These are phyloP conservation scores for Pristionchus japonicus DNA, from an alignment of 2,888 invertebrate genomes.

Conservation along the genomic window DNA sequence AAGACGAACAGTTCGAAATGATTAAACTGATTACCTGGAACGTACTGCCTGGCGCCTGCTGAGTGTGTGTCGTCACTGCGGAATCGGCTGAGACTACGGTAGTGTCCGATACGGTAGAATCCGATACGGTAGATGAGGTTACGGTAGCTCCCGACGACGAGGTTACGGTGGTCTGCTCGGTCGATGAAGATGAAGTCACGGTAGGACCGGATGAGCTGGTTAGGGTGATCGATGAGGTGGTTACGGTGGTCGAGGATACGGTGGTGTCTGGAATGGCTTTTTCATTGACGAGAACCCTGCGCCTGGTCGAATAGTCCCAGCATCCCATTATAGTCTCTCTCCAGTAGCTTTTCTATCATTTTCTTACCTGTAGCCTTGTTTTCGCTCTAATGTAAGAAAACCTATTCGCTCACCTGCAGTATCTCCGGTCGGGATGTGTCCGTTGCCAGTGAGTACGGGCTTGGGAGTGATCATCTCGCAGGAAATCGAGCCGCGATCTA, in stretches of 20 bases:
- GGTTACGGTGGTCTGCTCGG: not conserved
- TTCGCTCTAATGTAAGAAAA: too few species aligned
- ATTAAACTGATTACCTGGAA: not conserved
- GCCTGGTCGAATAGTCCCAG: too few species aligned
- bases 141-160: not conserved
- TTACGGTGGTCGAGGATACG: too few species aligned
- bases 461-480: conserved; percentile 20
- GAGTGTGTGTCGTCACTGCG: not conserved
- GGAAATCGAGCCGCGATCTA: conserved; percentile 23
- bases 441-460: conserved; percentile 17
- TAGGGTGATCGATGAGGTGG: not conserved
- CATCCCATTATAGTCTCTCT: too few species aligned
- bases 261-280: too few species aligned
- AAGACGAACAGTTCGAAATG: too few species aligned
- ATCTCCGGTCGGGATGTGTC: not conserved
- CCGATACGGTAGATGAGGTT: not conserved
- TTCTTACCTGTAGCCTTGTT: too few species aligned
- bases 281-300: too few species aligned
- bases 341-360: too few species aligned
- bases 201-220: not conserved
- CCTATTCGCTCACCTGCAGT: too few species aligned
- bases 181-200: not conserved
- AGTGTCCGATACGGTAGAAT: not conserved
- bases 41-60: not conserved
- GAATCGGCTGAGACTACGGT: not conserved